Evolutionary conservation across 2,888 invertebrate genomes (phyloP).

Genomic region (Aleiodes leptofemur): DNA sequence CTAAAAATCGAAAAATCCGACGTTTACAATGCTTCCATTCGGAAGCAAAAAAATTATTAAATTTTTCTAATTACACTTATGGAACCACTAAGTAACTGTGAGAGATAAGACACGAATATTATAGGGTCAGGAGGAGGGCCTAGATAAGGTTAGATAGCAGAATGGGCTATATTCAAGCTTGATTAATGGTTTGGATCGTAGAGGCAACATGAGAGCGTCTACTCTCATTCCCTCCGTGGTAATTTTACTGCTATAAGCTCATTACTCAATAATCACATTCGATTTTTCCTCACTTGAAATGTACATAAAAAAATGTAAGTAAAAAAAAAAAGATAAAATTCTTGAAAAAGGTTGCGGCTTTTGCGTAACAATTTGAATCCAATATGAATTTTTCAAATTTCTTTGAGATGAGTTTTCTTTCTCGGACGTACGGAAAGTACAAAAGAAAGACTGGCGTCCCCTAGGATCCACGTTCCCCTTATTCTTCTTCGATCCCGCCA

Average conservation of each 20-base stretch:
- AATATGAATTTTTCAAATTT: constrained; percentile 1
- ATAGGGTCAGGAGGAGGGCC: background rate
- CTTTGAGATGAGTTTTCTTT: constrained; percentile 14
- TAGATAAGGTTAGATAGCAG: background rate
- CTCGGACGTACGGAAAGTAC: constrained; percentile 36
- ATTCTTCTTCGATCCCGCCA: constrained; percentile 61
- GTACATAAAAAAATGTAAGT: background rate
- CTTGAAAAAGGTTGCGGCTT: too few relatives aligned
- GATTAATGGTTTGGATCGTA: constrained; percentile 27
- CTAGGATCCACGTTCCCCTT: constrained; percentile 63
- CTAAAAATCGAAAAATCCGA: too few relatives aligned
- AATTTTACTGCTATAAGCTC: too few relatives aligned
- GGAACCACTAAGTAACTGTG: background rate
- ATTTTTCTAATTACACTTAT: background rate
- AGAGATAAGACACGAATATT: constrained; percentile 13
- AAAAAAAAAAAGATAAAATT: background rate
- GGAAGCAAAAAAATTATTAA: constrained; percentile 1
- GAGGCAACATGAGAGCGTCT: background rate
- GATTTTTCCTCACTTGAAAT: background rate
- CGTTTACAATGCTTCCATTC: too few relatives aligned
- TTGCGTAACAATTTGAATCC: too few relatives aligned
- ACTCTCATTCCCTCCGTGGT: constrained; percentile 1
- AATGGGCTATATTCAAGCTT: constrained; percentile 2
- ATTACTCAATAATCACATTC: background rate
- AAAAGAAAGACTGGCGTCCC: constrained; percentile 65